phyloP scores from a whole-genome alignment of 2,797 vertebrate species.

The Malacoctenus gilli region DNA sequence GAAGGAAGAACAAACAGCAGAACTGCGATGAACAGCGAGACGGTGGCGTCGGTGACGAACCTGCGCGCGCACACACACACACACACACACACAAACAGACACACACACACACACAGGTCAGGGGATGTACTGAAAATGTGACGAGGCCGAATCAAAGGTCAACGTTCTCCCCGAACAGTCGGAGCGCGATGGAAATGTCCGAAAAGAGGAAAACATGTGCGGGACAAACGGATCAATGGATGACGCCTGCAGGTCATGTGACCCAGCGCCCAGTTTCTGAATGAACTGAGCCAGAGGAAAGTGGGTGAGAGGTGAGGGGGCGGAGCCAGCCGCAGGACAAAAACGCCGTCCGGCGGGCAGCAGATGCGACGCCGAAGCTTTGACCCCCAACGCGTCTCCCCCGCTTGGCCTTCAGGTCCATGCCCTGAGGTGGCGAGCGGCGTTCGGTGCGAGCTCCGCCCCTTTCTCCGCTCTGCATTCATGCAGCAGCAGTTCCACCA shows the following conservation, averaged over 20 bases:
- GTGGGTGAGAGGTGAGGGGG: constrained; percentile 23
- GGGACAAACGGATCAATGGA: constrained; percentile 33
- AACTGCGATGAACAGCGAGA: constrained; percentile 83
- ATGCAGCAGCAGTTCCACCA: too few relatives aligned
- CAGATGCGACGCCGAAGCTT: constrained; percentile 16
- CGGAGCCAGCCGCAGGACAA: neutral
- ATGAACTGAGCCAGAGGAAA: constrained; percentile 13
- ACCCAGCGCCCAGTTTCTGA: constrained; percentile 4
- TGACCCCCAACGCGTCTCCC: constrained; percentile 36
- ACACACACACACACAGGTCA: too few relatives aligned
- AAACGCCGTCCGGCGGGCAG: neutral
- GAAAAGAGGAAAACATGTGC: too few relatives aligned
- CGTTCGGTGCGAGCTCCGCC: too few relatives aligned
- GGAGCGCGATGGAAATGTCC: too few relatives aligned
- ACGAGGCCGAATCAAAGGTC: too few relatives aligned
- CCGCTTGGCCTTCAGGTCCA: constrained; percentile 51
- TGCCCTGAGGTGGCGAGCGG: constrained; percentile 30
- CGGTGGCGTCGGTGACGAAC: constrained; percentile 88
- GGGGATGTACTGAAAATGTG: too few relatives aligned
- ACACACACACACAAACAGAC: too few relatives aligned
- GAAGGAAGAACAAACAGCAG: constrained; percentile 91
- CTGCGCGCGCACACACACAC: constrained; percentile 68
- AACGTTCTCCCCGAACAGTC: too few relatives aligned
- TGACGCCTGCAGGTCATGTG: constrained; percentile 5
- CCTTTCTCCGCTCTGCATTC: too few relatives aligned